A percentile compares a stretch with the other conserved stretches of the same genome.
These are phyloP conservation scores for Lepidotrigona ventralis DNA, from an alignment of 1,140 invertebrate genomes.

Conservation along the genomic window DNA sequence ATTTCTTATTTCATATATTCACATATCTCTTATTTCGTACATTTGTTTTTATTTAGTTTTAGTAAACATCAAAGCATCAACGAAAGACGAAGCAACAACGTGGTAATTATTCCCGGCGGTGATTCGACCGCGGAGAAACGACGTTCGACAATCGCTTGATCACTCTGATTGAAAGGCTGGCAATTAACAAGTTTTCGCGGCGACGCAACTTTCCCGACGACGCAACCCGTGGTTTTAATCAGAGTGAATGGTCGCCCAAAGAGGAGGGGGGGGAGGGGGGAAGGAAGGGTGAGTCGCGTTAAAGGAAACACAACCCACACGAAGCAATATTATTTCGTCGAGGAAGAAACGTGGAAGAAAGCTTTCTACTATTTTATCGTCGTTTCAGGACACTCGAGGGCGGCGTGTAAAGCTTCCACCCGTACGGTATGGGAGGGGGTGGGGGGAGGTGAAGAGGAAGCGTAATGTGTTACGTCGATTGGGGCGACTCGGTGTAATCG, in stretches of 20 bases:
- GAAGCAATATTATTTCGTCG: slow-evolving; percentile 28
- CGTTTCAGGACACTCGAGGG: slow-evolving; percentile 12
- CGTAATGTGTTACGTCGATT: slow-evolving; percentile 45
- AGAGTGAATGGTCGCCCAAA: not conserved
- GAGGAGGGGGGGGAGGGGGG: too few relatives aligned
- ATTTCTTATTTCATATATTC: too few relatives aligned
- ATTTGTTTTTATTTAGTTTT: too few relatives aligned
- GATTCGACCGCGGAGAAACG: not conserved
- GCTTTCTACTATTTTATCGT: slow-evolving; percentile 23
- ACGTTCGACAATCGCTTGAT: not conserved
- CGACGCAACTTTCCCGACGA: not conserved
- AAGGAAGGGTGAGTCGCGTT: not conserved
- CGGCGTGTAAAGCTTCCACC: slow-evolving; percentile 3
- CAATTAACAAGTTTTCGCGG: not conserved
- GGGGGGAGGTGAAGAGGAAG: too few relatives aligned
- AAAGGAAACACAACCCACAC: not conserved
- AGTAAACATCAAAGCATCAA: too few relatives aligned
- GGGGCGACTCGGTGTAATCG: slow-evolving; percentile 37
- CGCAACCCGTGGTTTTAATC: not conserved
- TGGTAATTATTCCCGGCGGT: too few relatives aligned
- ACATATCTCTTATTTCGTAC: too few relatives aligned
- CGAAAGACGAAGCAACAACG: too few relatives aligned
- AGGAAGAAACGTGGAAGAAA: not conserved
- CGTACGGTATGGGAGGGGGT: not conserved
- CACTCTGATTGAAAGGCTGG: not conserved